phyloP scores from a whole-genome alignment of 37 sponge, comb jelly and placozoan species.

The Amphimedon queenslandica region DNA sequence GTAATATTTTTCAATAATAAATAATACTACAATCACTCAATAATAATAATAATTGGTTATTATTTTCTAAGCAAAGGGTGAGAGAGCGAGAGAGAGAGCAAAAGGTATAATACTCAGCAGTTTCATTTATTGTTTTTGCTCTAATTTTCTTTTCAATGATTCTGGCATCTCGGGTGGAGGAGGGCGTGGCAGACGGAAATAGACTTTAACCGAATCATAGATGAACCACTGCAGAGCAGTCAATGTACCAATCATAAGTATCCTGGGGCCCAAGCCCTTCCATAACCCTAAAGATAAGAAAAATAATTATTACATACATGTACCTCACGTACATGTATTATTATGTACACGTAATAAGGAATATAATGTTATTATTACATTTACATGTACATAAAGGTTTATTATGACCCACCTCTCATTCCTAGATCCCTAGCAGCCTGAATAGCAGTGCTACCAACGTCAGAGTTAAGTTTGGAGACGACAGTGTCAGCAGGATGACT shows the following conservation, averaged over 20 bases:
- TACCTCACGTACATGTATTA: background rate
- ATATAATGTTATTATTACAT: no score
- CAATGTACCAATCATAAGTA: constrained; percentile 97
- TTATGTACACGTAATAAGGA: no score
- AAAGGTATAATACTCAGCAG: no score
- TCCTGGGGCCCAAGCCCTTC: constrained; percentile 96
- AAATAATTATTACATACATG: background rate
- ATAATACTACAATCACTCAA: no score
- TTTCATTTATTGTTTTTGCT: no score
- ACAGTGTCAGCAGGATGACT: constrained; percentile 97
- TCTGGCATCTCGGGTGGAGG: constrained; percentile 99
- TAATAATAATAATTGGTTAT: no score
- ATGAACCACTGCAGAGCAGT: constrained; percentile 99
- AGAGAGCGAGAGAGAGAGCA: no score
- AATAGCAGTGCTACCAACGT: constrained; percentile 79
- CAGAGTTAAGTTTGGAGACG: constrained; percentile 96
- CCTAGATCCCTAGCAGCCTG: constrained; percentile 90
- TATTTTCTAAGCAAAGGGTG: no score
- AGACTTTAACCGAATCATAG: constrained; percentile 97
- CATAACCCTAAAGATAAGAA: constrained; percentile 68
- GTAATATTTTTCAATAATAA: no score
- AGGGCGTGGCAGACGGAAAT: constrained; percentile 96
- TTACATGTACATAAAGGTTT: no score
- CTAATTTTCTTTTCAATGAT: constrained; percentile 87
- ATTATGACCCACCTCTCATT: constrained; percentile 54